Evolutionary conservation across 2,888 invertebrate species (phyloP).

Genomic region (Aspidapion aeneum): DNA sequence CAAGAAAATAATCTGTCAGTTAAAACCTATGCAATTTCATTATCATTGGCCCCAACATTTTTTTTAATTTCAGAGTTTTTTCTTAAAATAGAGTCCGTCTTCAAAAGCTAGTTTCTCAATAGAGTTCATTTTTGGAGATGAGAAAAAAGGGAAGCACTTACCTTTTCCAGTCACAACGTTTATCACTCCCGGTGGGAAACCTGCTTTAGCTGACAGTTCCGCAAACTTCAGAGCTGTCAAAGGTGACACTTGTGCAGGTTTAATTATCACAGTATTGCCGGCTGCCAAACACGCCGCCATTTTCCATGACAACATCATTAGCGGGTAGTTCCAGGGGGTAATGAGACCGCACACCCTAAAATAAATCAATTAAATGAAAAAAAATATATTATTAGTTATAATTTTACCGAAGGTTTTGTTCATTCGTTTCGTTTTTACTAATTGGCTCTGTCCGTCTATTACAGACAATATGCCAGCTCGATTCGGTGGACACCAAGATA

Average conservation of each 20-base stretch:
- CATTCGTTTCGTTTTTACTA: too few relatives aligned
- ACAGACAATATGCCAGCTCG: too few relatives aligned
- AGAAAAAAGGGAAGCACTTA: too few relatives aligned
- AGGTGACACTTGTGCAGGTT: constrained; percentile 91
- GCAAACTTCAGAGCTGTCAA: constrained; percentile 94
- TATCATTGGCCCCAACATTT: too few relatives aligned
- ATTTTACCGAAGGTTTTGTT: too few relatives aligned
- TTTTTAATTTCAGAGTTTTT: too few relatives aligned
- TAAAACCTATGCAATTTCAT: background rate
- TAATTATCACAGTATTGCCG: constrained; percentile 94
- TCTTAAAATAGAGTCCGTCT: background rate
- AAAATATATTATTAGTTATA: too few relatives aligned
- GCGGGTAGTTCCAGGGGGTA: constrained; percentile 97
- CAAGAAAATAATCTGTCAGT: constrained; percentile 9
- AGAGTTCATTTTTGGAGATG: too few relatives aligned
- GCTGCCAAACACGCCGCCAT: constrained; percentile 97
- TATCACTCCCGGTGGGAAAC: constrained; percentile 91
- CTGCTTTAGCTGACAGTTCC: constrained; percentile 84
- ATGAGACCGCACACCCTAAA: constrained; percentile 84
- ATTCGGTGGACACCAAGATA: too few relatives aligned
- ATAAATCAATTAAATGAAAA: constrained; percentile 2
- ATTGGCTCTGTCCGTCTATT: too few relatives aligned
- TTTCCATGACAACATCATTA: constrained; percentile 99
- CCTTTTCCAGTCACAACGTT: constrained; percentile 87
- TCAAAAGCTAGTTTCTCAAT: too few relatives aligned